Base-by-base conservation (phyloP, 2,113 vertebrate species). In the Passer domesticus region DNA sequence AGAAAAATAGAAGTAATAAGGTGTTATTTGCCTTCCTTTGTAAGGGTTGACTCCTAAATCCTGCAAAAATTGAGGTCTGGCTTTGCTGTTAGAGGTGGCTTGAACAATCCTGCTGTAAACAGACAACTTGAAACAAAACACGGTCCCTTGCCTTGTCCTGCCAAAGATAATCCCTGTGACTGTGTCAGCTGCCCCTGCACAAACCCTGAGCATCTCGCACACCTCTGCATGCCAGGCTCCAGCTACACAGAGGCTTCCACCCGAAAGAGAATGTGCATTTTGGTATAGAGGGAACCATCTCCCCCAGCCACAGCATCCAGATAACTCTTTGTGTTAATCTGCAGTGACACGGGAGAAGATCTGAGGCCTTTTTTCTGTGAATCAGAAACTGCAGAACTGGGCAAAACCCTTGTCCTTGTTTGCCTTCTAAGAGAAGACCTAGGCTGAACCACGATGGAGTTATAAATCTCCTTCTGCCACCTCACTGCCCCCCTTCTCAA, bases 181-280 rank as follows among this genome's bases (percentile, higher is more conserved):
- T 37, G 5, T 2, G 0, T 14, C 4, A 31, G 33, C 24, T 79
- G 27, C 20, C 1, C 4, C 70, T 4, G 1, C 23, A 75, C 53
- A 35, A 37, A 58, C 49, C 43, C 63, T 11, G 23, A 77, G 22
- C 72, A 30, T 13, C 75, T 33, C 52, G 5, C 72, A 56, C 22
- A 47, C 10, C 50, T 66, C 56, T 46, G 23, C 20, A 11, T 14
- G 39, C 35, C 46, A 37, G 59, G 25, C 64, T 77, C 21, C 16
- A 19, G 31, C 39, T 27, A 10, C 5, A 6, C 27, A 66, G 20
- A 33, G 13, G 2, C 53, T 39, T 53, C 56, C 43, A 37, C 3
- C 0, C 30, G 15, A 27, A 76, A 41, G 18, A 33, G 64, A 63
- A 35, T 6, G 1, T 3, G 1, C 0, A 25, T 53, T 69, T 80